Base-by-base conservation (phyloP, 2,113 vertebrate genomes). In the Lepisosteus oculatus region DNA sequence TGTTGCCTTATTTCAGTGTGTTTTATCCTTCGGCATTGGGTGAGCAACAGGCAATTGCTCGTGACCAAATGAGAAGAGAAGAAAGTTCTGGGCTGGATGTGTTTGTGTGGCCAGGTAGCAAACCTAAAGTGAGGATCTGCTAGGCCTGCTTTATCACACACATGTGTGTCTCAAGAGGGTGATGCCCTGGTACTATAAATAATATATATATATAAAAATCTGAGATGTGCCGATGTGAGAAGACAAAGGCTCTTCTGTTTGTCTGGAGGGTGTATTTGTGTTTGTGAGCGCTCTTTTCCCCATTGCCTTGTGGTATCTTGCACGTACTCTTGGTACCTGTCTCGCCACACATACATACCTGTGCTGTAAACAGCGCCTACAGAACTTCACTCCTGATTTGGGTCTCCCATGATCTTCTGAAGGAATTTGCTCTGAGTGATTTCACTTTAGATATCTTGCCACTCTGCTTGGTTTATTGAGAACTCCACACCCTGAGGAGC, bases 381-480 rank as follows among this genome's bases (percentile, higher is more conserved):
- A 29, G 17, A 29, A 29, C 17, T 29, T 29, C 17, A 29, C 17
- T 29, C 1, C 17, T 29, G 17, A 29, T 29, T 29, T 29, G 17
- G 17, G 17, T 29, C 17, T 29, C 17, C 17, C 17, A 29, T 29
- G 17, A 29, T 29, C 17, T 29, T 29, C 17, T 29, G 17, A 1
- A 29, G 17, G 17, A 29, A 29, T 29, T 29, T 29, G 17, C 17
- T 29, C 17, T 29, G 17, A 29, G 17, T 29, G 17, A 29, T 29
- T 29, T 29, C 17, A 29, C 73, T 56, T 76, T 65, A 79, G 77
- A 83, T 82, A 73, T 74, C 74, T 85, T 70, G 72, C 72, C 74
- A 65, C 70, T 71, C 62, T 63, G 72, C 69, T 55, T 57, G 76
- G 73, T 84, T 83, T 84, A 86, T 80, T 80, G 74, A 75, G 11